phyloP scores from a whole-genome alignment of 2,888 invertebrate genomes.

The Minunthozetes semirufus region DNA sequence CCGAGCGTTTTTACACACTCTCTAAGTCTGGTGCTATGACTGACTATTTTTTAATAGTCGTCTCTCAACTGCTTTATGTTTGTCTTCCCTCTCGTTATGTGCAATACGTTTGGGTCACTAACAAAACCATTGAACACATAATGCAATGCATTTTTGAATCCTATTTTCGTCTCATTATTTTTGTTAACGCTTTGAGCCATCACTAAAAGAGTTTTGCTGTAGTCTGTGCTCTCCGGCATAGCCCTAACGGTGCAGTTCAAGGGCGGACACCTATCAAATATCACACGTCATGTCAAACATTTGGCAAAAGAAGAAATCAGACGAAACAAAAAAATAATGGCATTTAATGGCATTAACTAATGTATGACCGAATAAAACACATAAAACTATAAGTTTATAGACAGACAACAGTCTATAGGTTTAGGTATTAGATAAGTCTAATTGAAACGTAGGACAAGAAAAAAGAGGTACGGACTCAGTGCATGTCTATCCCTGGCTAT shows the following conservation, averaged over 20 bases:
- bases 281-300: neutral
- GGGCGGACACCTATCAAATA: constrained; percentile 15
- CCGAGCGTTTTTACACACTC: neutral
- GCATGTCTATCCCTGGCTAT: too few species aligned
- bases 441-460: too few species aligned
- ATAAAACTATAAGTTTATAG: too few species aligned
- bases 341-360: too few species aligned
- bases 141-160: neutral
- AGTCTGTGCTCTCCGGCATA: neutral
- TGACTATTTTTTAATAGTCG: too few species aligned
- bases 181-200: neutral
- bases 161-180: neutral
- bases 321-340: too few species aligned
- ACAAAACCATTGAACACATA: neutral
- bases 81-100: neutral
- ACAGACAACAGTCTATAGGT: too few species aligned
- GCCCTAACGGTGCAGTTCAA: constrained; percentile 23
- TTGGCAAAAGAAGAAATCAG: too few species aligned
- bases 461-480: too few species aligned
- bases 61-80: too few species aligned
- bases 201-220: neutral
- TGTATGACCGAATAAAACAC: too few species aligned
- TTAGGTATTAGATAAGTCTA: too few species aligned
- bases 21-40: neutral
- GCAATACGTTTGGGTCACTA: neutral